Evolutionary conservation across 2,113 vertebrate species (phyloP).

Genomic region (Xiphias gladius): DNA sequence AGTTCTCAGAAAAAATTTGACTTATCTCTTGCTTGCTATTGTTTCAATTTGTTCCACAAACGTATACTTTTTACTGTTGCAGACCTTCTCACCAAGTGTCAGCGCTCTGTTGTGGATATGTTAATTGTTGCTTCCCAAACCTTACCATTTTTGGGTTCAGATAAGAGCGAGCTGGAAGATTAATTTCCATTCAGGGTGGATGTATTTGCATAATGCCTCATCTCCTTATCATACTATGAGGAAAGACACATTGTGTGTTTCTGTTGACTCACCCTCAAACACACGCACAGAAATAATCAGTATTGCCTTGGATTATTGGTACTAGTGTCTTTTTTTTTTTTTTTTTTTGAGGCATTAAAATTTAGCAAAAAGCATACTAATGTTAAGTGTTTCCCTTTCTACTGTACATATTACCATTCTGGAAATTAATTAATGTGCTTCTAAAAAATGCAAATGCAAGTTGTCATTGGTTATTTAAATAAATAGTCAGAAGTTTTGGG

Average conservation of each 20-base stretch:
- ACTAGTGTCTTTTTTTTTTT: too few relatives aligned
- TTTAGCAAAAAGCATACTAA: not conserved
- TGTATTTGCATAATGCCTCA: slow-evolving; percentile 1
- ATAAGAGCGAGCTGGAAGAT: slow-evolving; percentile 2
- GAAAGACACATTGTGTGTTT: slow-evolving; percentile 1
- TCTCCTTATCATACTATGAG: slow-evolving; percentile 4
- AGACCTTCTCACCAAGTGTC: not conserved
- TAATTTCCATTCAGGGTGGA: not conserved
- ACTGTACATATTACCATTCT: too few relatives aligned
- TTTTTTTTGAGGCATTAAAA: not conserved
- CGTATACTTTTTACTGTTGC: not conserved
- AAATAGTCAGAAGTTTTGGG: too few relatives aligned
- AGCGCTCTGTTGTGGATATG: not conserved
- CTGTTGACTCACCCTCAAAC: slow-evolving; percentile 10
- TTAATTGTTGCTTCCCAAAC: slow-evolving; percentile 2
- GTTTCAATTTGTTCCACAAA: not conserved
- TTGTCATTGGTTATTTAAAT: too few relatives aligned
- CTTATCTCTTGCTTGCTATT: not conserved
- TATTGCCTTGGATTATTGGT: not conserved
- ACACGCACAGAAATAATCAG: not conserved
- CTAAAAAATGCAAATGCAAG: not conserved
- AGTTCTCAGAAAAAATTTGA: not conserved
- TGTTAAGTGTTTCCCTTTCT: not conserved
- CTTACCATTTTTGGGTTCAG: slow-evolving; percentile 1
- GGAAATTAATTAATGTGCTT: not conserved